These are phyloP conservation scores for Poeciliopsis infans DNA, from an alignment of 2,797 vertebrate species.

Conservation along the genomic window DNA sequence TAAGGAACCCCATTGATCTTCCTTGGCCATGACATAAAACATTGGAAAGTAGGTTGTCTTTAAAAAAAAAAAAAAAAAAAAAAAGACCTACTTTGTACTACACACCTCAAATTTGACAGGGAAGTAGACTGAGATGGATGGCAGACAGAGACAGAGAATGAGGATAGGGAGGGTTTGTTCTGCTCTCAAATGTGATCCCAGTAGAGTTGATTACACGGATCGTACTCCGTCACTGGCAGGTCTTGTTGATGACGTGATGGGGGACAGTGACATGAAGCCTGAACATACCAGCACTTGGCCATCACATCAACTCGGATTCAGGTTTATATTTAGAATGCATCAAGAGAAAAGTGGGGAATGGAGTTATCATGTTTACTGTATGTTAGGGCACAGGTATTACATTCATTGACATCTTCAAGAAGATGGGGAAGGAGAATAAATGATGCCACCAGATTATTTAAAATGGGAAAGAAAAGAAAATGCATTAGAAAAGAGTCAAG, in stretches of 20 bases:
- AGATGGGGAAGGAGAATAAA: constrained; percentile 14
- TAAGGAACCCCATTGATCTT: background rate
- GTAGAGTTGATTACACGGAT: constrained; percentile 58
- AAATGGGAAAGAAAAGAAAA: constrained; percentile 5
- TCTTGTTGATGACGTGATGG: constrained; percentile 65
- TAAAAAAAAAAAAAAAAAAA: too few species aligned
- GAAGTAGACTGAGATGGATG: constrained; percentile 8
- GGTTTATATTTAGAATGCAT: constrained; percentile 49
- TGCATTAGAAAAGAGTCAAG: background rate
- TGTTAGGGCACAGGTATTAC: background rate
- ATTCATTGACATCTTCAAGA: constrained; percentile 10
- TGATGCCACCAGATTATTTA: constrained; percentile 35
- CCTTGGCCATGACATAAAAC: background rate
- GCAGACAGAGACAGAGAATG: constrained; percentile 15
- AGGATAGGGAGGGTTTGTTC: constrained; percentile 37
- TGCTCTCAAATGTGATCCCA: constrained; percentile 52
- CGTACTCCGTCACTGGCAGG: constrained; percentile 45
- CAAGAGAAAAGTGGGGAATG: constrained; percentile 16
- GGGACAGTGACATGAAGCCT: constrained; percentile 54
- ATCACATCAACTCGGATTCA: constrained; percentile 50
- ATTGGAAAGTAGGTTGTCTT: background rate
- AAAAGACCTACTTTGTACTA: background rate
- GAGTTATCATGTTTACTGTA: constrained; percentile 13
- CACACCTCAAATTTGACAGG: constrained; percentile 4
- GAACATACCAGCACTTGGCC: constrained; percentile 44